Evolutionary conservation across 2,797 vertebrate genomes (phyloP), one percentile per base, ranked within the genome.

Genomic region (Alcedo quadribrachys): DNA sequence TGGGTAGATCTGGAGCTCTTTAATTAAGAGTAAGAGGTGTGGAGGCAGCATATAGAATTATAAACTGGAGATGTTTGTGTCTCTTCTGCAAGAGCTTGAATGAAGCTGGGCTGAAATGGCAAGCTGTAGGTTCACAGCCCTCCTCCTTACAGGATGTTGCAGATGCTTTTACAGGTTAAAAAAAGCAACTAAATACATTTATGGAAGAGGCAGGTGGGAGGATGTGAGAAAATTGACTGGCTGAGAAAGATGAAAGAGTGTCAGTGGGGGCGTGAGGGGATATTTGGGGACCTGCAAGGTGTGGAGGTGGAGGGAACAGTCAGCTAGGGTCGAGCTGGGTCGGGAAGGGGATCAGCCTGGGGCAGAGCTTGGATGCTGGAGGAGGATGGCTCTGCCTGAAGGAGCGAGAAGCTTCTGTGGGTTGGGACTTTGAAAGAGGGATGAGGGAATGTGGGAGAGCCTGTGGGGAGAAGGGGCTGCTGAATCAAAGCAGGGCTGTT

Each of bases 201-300:
- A 50, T 66, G 80, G 91, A 87, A 91, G 40, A 20, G 57, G 81
- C 91, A 50, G 33, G 94, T 93, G 77, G 94, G 91, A 87, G 93
- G 93, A 92, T 28, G 66, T 69, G 94, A 89, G 85, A 71, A 85
- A 87, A 89, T 68, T 85, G 45, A 42, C 50, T 6, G 77, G 7
- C 11, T 58, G 85, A 54, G 82, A 63, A 77, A 65, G 85, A 81
- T 5, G 61, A 87, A 83, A 48, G 68, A 70, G 79, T 46, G 58
- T 30, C 65, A 15, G 53, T 46, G 79, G 65, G 76, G 61, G 81
- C 5, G 63, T 11, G 73, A 83, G 50, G 66, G 81, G 45, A 37
- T n/a, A 60, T 58, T 63, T 48, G 68, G 70, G 70, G 82, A 66
- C 27, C 65, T 57, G 76, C 16, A 3, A 50, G 76, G 65, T 70